Evolutionary conservation across 1,140 invertebrate genomes (phyloP), one percentile per base, ranked within the genome.

Genomic region (Chelonus insularis): DNA sequence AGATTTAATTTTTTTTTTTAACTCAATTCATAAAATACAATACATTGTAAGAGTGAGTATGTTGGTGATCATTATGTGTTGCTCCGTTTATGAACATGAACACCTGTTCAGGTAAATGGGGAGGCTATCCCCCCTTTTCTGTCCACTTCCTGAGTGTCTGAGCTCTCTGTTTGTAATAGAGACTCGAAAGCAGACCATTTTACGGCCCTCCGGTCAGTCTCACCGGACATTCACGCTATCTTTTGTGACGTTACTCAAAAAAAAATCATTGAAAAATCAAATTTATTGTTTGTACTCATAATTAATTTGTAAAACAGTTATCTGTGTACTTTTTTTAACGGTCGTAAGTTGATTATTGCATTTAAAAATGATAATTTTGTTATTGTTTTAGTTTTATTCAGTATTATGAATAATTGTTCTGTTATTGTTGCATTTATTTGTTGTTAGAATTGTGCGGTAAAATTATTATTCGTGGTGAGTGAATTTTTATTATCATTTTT

Each of bases 51-150:
- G 25, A 34, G 52, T 55, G 20, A 8, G n/a, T 36, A 18, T 18
- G 14, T 55, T 29, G 14, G 34, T 59, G 45, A 54, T 54, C 20
- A 54, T 41, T 52, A 54, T 54, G 54, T 32, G 50, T 39, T 34
- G 36, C 37, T 25, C 58, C 41, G 51, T 37, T 34, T 55, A 36
- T 36, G 39, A 45, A 52, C 59, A 36, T 36, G 39, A 45, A 52
- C 59, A 61, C 59, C 59, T 61, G 59, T 61, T 61, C 51, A 55
- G 5, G 41, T 34, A 55, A 25, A 61, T 61, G 51, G 59, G 59
- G 59, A 61, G 59, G 32, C 29, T 47, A 55, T 61, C 51, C 59
- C 59, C 59, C 52, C 59, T 61, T 61, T 45, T 39, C 51, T 52
- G 51, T 52, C 43, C 59, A 61, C 50, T 61, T 61, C 59, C 59